phyloP scores from a whole-genome alignment of 2,113 vertebrate species.

The Lamprologus lemairii region DNA sequence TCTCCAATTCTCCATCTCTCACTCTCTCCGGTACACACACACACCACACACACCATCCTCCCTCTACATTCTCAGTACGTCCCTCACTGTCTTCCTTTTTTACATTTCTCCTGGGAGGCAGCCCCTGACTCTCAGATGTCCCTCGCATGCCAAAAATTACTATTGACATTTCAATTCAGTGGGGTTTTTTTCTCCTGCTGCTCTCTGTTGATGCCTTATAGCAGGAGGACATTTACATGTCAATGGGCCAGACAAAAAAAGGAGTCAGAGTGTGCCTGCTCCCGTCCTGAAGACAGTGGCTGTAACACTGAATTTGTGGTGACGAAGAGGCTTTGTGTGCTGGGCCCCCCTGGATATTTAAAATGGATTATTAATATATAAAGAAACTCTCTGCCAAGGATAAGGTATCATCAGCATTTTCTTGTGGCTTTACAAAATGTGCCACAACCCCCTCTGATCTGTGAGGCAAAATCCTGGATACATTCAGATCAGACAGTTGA shows the following conservation, averaged over 20 bases:
- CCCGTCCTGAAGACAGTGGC: conserved; percentile 27
- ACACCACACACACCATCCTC: neutral
- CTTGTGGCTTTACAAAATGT: neutral
- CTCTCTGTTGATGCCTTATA: conserved; percentile 78
- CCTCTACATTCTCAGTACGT: conserved; percentile 22
- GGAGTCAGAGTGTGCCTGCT: conserved; percentile 30
- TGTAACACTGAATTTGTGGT: conserved; percentile 2
- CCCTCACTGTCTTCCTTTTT: conserved; percentile 44
- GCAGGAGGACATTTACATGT: conserved; percentile 84
- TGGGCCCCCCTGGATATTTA: neutral
- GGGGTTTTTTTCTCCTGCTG: conserved; percentile 46
- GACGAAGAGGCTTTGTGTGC: conserved; percentile 8
- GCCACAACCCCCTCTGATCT: neutral
- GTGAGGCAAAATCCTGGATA: neutral
- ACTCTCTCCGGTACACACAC: neutral
- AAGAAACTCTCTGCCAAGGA: neutral
- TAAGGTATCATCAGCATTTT: neutral
- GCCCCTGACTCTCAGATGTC: conserved; percentile 68
- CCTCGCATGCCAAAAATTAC: conserved; percentile 81
- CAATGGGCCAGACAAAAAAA: conserved; percentile 74
- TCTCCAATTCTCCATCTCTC: neutral
- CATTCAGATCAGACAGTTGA: neutral
- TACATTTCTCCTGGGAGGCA: conserved; percentile 63
- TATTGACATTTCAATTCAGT: conserved; percentile 89
- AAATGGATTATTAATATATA: conserved; percentile 12